Base-by-base conservation (phyloP, 2,888 invertebrate species). In the Melieria picta region DNA sequence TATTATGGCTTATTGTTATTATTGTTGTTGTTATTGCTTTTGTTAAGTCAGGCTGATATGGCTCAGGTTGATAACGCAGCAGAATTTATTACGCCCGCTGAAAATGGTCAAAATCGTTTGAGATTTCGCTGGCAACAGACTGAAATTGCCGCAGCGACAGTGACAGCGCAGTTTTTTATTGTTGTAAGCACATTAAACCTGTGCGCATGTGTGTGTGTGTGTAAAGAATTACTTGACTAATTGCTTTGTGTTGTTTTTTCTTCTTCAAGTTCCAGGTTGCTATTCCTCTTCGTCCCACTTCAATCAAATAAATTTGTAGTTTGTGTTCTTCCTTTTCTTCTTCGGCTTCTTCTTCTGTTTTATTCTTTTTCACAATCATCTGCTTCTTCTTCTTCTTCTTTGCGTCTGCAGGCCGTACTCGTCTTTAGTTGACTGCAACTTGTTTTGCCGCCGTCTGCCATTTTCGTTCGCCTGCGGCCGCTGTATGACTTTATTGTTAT, bases 81-180 rank as follows among this genome's bases (percentile, higher is more conserved):
- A 72, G 71, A 73, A 75, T 73, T 73, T 75, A 73, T 73, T 67
- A 69, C 69, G 62, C 57, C n/a, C 56, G 46, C 65, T 69, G 42
- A 42, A 72, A 71, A 75, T 77, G 78, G 78, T 70, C 74, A 76
- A 71, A 75, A 77, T 71, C 73, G 74, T 76, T 76, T 76, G 74
- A 72, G 30, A 30, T 30, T 30, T 30, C 30, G 30, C 30, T 30
- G 30, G 30, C 30, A 30, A 30, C 30, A 30, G 30, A 30, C 30
- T 30, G 30, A 30, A 30, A 30, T 30, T 30, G 30, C 30, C 30
- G 30, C 30, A 30, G 30, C 30, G 30, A 30, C 30, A 30, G 30
- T 30, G 30, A 30, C 30, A 30, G 30, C 3, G 30, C 30, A 30
- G 1, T 30, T 30, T 30, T 30, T 30, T 30, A 1, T 30, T 30